A percentile compares a stretch with the other conserved stretches of the same genome.
phyloP scores from a whole-genome alignment of 2,888 invertebrate genomes.

The Cephus pygmeus region DNA sequence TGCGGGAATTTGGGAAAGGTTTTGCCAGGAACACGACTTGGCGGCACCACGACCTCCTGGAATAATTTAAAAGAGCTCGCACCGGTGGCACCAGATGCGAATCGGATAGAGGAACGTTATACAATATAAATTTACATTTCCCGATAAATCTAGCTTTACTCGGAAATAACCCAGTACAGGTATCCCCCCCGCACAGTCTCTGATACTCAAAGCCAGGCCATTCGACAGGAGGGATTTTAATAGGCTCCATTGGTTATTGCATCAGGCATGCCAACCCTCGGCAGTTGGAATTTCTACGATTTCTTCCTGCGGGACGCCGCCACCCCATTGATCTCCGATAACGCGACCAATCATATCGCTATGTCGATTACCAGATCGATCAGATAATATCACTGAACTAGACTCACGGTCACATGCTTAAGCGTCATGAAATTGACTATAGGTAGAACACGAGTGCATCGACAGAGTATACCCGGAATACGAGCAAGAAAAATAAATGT shows the following conservation, averaged over 20 bases:
- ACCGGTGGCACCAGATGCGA: conserved; percentile 3
- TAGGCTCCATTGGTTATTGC: conserved; percentile 9
- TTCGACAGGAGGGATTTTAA: conserved; percentile 5
- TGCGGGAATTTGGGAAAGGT: not conserved
- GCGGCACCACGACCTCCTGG: not conserved
- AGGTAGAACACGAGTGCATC: not conserved
- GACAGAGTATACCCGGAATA: not conserved
- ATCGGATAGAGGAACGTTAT: conserved; percentile 3
- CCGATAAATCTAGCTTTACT: conserved; percentile 9
- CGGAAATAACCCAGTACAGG: not conserved
- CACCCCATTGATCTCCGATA: not conserved
- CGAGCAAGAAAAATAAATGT: not conserved
- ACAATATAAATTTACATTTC: conserved; percentile 10
- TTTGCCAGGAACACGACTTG: not conserved
- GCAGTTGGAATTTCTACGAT: not conserved
- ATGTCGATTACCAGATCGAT: not conserved
- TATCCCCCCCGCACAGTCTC: not conserved
- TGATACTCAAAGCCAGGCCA: not conserved
- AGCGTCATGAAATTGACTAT: not conserved
- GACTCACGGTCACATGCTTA: not conserved
- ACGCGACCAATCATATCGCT: not conserved
- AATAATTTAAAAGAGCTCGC: conserved; percentile 8
- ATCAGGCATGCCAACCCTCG: not conserved
- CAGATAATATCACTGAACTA: not conserved
- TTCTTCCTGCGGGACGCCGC: not conserved